Evolutionary conservation across 2,113 vertebrate species (phyloP), one percentile per base, ranked within the genome.

Genomic region (Poeciliopsis turrubarensis): DNA sequence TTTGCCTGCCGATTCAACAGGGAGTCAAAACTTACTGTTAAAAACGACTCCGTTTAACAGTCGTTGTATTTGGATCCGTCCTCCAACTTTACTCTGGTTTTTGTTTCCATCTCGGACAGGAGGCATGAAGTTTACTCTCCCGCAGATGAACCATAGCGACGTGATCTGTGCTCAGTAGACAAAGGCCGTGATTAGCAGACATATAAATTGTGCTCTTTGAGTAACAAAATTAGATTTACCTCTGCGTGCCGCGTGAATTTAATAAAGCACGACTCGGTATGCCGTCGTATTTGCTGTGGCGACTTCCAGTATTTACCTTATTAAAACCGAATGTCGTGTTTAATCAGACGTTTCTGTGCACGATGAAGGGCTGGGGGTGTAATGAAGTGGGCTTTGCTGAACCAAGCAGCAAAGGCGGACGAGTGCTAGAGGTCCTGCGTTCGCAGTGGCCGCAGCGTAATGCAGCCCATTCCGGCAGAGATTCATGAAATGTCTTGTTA

Each of bases 231-330:
- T 17, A 82, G 84, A 81, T 27, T 47, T 32, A 84, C 57, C 47
- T 76, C 39, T 29, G 32, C 66, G 31, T 74, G 78, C 66, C 64
- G 4, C 64, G 70, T 73, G 75, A 62, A 85, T 84, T 78, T 73
- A 80, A 83, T 41, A 1, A 81, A 62, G 76, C 62, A 26, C 65
- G 5, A 79, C 78, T 62, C 72, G 47, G 60, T 74, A 31, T 64
- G 61, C 37, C 44, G 11, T 39, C 10, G 17, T 80, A 68, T 89
- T 83, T 87, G 75, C 78, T 85, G 80, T 73, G 80, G 73, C 81
- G 80, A 75, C 77, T 86, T 82, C 79, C 54, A 71, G 25, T 73
- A 78, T 91, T 86, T 88, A 83, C 80, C 89, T 69, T 70, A 85
- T 88, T 89, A 80, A 87, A 89, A 77, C 29, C 51, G 77, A 85